Base-by-base conservation (phyloP, 2,113 vertebrate genomes). In the Dicerorhinus sumatrensis region DNA sequence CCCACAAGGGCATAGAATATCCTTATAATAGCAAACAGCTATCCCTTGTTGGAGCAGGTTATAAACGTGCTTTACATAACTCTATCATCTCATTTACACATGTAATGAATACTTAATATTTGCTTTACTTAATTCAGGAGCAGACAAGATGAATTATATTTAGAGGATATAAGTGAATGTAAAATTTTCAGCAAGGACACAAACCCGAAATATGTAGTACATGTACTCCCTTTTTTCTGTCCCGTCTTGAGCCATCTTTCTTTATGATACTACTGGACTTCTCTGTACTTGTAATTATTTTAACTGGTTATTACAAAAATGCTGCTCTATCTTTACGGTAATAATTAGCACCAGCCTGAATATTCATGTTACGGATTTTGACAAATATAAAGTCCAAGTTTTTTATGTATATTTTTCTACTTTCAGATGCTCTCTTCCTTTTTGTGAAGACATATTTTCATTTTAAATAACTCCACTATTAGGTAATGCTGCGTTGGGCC, bases 71-170 rank as follows among this genome's bases (percentile, higher is more conserved):
- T 72, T 93, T 80, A 95, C 27, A 6, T 14, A 6, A 33, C 39
- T 56, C n/a, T n/a, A 48, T 36, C 4, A 6, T 56, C 2, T 63
- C 29, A 60, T 83, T 85, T 84, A 67, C 9, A 29, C 60, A 48
- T 17, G 23, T 58, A 91, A 89, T 21, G n/a, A 89, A 89, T 70
- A 82, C 13, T 92, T n/a, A 80, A 27, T 80, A 67, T 92, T 90
- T 96, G 33, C n/a, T 89, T 92, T 93, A 92, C 10, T 91, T 76
- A 87, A 62, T 62, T 42, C 17, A 36, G 72, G 67, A 89, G 21
- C n/a, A 67, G 54, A 54, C 25, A 56, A 56, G 29, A 58, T 58
- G 29, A 72, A 90, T 93, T 87, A 27, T 67, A 84, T 23, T 76
- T 91, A 69, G 69, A 97, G 23, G 20, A 82, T 72, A 51, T 33